Evolutionary conservation across 2,113 vertebrate genomes (phyloP), one percentile per base, ranked within the genome.

Genomic region (Mormoops blainvillei): DNA sequence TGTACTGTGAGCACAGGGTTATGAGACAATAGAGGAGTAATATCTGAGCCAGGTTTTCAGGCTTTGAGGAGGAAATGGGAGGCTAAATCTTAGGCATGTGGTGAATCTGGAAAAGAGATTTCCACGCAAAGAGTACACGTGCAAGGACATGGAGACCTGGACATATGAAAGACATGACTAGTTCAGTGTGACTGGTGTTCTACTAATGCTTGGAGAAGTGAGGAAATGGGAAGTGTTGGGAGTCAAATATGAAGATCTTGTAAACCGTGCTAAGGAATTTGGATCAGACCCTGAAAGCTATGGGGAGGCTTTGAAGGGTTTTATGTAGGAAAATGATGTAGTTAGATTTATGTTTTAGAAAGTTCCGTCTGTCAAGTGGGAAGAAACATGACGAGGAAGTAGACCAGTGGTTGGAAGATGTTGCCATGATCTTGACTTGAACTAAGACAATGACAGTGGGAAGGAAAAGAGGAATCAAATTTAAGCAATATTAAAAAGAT

Each of bases 271-370:
- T 58, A 28, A 95, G 22, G 58, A 93, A 61, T 61, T 93, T 83
- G 76, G 61, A 43, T 85, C 77, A 96, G 95, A 81, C 10, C 19
- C 63, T 15, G 71, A 78, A 87, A 63, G 31, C 80, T 76, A 2
- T 82, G 61, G 50, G 70, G 45, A 63, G 74, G 38, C 36, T 91
- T 83, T 87, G 82, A 88, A 87, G 18, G 36, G 20, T 87, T 91
- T 96, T 96, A 28, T 43, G 5, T 71, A 85, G 90, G 71, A 86
- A 91, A 67, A 86, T 67, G 14, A n/a, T 82, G 18, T 88, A 33
- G 82, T 71, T 22, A 91, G 45, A 89, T 91, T 81, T 84, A 28
- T 77, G 73, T 91, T 94, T 88, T 76, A 45, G 36, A 50, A 94
- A 68, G 36, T 88, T 95, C 15, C 58, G 20, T 86, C 36, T 94